These are phyloP conservation scores for Myiopsitta monachus DNA, from an alignment of 2,113 vertebrate species.

Conservation along the genomic window DNA sequence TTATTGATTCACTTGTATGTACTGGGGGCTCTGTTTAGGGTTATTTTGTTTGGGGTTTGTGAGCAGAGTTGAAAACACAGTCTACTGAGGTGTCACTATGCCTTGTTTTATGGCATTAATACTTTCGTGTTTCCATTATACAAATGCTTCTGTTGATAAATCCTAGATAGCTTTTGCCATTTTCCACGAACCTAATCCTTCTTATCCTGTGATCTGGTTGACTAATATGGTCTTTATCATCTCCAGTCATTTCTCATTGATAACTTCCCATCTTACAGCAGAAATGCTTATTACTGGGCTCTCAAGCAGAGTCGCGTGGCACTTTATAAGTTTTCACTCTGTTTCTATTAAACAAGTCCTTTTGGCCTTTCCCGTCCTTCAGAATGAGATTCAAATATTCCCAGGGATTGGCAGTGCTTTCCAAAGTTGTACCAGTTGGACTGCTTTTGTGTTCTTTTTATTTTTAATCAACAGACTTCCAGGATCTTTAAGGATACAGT, in stretches of 20 bases:
- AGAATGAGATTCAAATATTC: neutral
- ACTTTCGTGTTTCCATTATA: neutral
- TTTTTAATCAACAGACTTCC: neutral
- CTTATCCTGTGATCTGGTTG: neutral
- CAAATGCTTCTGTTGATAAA: neutral
- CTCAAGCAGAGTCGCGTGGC: neutral
- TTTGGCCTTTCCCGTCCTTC: neutral
- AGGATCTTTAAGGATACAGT: neutral
- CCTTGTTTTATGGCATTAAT: neutral
- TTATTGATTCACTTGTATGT: neutral
- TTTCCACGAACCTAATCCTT: neutral
- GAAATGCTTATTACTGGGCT: neutral
- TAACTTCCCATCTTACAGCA: slow-evolving; percentile 1
- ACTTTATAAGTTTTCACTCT: neutral
- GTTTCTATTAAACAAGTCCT: neutral
- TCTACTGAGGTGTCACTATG: neutral
- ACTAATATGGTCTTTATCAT: neutral
- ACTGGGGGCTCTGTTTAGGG: neutral
- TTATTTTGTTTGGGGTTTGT: neutral
- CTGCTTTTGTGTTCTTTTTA: neutral
- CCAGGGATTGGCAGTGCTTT: neutral
- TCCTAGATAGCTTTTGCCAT: slow-evolving; percentile 2
- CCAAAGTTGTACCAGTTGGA: neutral
- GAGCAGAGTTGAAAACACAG: neutral
- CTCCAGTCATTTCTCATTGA: neutral